Evolutionary conservation across 2,797 vertebrate genomes (phyloP).

Genomic region (Heliangelus exortis): DNA sequence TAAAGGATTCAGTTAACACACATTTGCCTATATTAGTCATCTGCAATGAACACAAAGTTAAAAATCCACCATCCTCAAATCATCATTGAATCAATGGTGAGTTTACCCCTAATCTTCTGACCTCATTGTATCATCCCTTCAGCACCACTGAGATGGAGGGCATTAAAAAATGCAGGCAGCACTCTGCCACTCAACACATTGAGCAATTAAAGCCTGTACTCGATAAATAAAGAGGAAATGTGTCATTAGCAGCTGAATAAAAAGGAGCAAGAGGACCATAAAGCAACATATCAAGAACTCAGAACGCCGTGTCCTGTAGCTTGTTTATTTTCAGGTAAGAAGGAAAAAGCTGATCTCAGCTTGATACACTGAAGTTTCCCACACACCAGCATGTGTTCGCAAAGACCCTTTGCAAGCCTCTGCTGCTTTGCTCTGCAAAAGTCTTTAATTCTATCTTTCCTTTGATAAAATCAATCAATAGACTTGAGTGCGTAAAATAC

Average conservation of each 20-base stretch:
- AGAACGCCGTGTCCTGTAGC: not conserved
- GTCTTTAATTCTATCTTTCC: not conserved
- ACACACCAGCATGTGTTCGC: not conserved
- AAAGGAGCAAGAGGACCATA: not conserved
- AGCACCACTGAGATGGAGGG: not conserved
- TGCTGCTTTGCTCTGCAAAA: not conserved
- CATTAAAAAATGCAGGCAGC: not conserved
- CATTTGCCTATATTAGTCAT: not conserved
- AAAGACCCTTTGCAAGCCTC: not conserved
- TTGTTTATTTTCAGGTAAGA: not conserved
- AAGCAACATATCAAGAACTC: not conserved
- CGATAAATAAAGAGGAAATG: not conserved
- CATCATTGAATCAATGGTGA: not conserved
- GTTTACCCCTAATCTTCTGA: not conserved
- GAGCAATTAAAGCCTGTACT: not conserved
- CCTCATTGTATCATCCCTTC: not conserved
- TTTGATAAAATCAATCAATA: not conserved
- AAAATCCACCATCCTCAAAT: not conserved
- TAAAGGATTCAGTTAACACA: not conserved
- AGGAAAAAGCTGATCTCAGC: not conserved
- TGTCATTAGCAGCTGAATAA: not conserved
- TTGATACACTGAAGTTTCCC: not conserved
- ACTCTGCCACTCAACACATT: accelerated
- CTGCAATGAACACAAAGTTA: not conserved
- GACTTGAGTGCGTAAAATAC: not conserved